Percentiles rank a stretch among this genome's conserved stretches.
Conservation (phyloP, 2,113 vertebrate species). For the Bujurquina vittata region DNA sequence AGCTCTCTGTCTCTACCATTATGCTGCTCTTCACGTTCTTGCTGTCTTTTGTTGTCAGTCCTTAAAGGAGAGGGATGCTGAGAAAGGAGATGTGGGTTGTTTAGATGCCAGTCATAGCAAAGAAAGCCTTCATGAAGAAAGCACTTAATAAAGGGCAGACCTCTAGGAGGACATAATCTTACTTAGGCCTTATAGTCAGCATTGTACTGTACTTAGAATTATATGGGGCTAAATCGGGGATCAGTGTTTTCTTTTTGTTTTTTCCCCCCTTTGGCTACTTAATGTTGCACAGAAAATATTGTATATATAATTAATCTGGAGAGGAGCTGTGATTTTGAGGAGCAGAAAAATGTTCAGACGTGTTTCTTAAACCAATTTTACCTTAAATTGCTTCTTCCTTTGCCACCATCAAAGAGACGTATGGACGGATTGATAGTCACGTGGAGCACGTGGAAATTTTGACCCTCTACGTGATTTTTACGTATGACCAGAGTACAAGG, state of each 20-base stretch:
- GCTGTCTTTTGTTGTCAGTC: not conserved
- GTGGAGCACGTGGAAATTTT: not conserved
- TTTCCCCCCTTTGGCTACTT: not conserved
- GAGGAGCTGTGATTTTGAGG: not conserved
- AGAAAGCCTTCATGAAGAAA: constrained; percentile 16
- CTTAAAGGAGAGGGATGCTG: not conserved
- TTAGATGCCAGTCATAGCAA: not conserved
- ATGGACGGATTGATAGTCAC: not conserved
- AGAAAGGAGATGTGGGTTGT: not conserved
- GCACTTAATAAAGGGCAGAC: not conserved
- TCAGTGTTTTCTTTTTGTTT: too few relatives aligned
- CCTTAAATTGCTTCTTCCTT: not conserved
- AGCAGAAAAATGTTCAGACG: not conserved
- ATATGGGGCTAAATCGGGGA: not conserved
- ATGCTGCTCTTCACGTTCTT: not conserved
- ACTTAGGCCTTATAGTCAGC: not conserved
- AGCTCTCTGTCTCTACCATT: not conserved
- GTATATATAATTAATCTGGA: not conserved
- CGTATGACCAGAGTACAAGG: not conserved
- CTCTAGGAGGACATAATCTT: not conserved
- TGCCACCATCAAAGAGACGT: not conserved
- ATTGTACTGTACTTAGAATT: not conserved
- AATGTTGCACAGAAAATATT: not conserved
- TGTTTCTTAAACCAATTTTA: not conserved
- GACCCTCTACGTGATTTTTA: fast-evolving